A percentile compares a stretch with the other conserved stretches of the same genome.
Evolutionary conservation across 1,140 invertebrate species (phyloP).

Genomic region (Brachystomella parvula): DNA sequence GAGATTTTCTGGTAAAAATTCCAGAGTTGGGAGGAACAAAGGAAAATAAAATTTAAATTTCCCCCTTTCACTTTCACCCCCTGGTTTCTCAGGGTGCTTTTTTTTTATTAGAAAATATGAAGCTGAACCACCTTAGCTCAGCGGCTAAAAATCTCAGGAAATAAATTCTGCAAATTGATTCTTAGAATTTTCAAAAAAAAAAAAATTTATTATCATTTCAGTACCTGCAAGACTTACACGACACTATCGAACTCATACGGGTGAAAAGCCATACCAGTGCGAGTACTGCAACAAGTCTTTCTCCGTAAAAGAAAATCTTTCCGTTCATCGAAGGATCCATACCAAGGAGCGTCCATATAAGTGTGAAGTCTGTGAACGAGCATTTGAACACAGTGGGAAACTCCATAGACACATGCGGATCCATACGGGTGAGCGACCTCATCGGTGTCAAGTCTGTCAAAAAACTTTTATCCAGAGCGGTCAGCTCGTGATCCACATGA

Average conservation of each 20-base stretch:
- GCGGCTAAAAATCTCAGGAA: too few relatives aligned
- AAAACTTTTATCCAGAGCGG: conserved; percentile 84
- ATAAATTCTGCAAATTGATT: too few relatives aligned
- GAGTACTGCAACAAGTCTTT: conserved; percentile 88
- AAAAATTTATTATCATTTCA: conserved; percentile 22
- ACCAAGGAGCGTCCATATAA: conserved; percentile 72
- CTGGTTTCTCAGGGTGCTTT: too few relatives aligned
- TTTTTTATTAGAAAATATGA: too few relatives aligned
- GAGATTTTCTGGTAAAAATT: too few relatives aligned
- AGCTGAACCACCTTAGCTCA: too few relatives aligned
- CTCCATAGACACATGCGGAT: conserved; percentile 78
- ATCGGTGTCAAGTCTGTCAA: conserved; percentile 71
- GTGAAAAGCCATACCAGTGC: conserved; percentile 75
- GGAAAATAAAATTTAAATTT: too few relatives aligned
- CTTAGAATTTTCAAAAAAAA: too few relatives aligned
- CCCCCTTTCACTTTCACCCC: too few relatives aligned
- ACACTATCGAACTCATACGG: conserved; percentile 84
- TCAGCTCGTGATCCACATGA: conserved; percentile 57
- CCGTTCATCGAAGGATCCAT: conserved; percentile 82
- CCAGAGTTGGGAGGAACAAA: too few relatives aligned
- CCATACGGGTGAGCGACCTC: conserved; percentile 76
- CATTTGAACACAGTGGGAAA: conserved; percentile 87
- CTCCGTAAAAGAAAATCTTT: conserved; percentile 83
- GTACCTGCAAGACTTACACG: conserved; percentile 81
- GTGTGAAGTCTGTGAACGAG: conserved; percentile 79